A percentile compares a stretch with the other conserved stretches of the same genome.
Conservation (phyloP, 2,797 vertebrate species). For the Sebastes flavidus region DNA sequence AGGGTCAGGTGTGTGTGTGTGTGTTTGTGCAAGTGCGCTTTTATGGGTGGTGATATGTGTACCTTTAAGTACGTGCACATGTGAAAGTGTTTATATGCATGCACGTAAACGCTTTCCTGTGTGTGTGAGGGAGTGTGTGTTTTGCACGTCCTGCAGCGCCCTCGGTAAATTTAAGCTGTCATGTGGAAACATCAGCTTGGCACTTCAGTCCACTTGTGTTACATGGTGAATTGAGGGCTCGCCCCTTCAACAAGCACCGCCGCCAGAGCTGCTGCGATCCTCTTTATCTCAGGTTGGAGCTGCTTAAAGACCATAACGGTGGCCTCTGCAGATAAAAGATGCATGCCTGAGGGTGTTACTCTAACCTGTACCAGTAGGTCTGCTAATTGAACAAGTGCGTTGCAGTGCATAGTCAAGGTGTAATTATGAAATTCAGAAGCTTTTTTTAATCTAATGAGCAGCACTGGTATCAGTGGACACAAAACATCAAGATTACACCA, state of each 20-base stretch:
- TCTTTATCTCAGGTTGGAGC: slow-evolving; percentile 40
- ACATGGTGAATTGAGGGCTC: slow-evolving; percentile 68
- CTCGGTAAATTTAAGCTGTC: slow-evolving; percentile 71
- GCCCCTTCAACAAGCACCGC: slow-evolving; percentile 42
- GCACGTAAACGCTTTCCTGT: neutral
- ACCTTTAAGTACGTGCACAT: neutral
- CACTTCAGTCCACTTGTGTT: slow-evolving; percentile 78
- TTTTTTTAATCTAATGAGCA: slow-evolving; percentile 14
- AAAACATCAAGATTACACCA: neutral
- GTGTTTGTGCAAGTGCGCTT: neutral
- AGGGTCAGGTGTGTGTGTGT: slow-evolving; percentile 32
- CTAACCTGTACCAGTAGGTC: neutral
- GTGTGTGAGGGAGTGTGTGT: slow-evolving; percentile 12
- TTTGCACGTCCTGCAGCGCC: slow-evolving; percentile 35
- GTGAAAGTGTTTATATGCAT: slow-evolving; percentile 8
- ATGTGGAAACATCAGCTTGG: slow-evolving; percentile 78
- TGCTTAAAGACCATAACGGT: slow-evolving; percentile 29
- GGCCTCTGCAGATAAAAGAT: slow-evolving; percentile 28
- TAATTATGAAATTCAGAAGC: slow-evolving; percentile 1
- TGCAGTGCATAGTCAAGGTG: neutral
- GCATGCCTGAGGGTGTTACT: slow-evolving; percentile 1
- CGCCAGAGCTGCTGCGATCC: slow-evolving; percentile 30
- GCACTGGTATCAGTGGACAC: neutral
- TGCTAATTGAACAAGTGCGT: slow-evolving; percentile 33
- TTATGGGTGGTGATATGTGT: neutral